Evolutionary conservation across 2,888 invertebrate species (phyloP), one percentile per base, ranked within the genome.

Genomic region (Catocala sponsa): DNA sequence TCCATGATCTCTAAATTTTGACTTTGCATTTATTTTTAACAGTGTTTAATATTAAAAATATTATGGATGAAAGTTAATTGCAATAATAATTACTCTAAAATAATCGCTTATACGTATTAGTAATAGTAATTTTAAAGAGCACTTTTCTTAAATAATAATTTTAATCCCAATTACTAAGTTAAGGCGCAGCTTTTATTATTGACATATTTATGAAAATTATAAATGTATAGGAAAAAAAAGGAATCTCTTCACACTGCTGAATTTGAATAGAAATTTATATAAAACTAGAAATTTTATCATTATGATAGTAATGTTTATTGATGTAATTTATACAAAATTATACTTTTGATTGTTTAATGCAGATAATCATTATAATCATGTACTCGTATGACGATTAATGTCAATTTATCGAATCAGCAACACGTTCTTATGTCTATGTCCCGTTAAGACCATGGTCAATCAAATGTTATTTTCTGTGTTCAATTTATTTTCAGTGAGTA

Each of bases 1-100:
- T 83, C 83, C 79, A 86, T 91, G 92, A 93, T 93, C 92, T 92
- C 92, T 82, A 89, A 92, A 91, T 89, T 89, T 79, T 78, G 63
- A 81, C 78, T 78, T 87, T 89, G 91, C 91, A 92, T 93, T 92
- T 92, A 91, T 89, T 89, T 88, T 74, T 81, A 84, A 81, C 77
- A 70, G 66, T 79, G 76, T 76, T 73, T 78, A 79, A 80, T 81
- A 72, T 84, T 82, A 79, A 82, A 84, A 80, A 76, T 80, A 78
- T 76, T 69, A 77, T 65, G 74, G 64, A 80, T 69, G 81, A 77
- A 82, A 81, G 75, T 80, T 79, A 73, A 83, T 86, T 88, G 88
- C 89, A 87, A 90, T 89, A 89, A 85, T 87, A 81, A 85, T 82
- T 85, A 85, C 79, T 87, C 79, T 83, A 84, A 86, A 86, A 77